Evolutionary conservation across 2,113 vertebrate species (phyloP), one percentile per base, ranked within the genome.

Genomic region (Petaurus breviceps): DNA sequence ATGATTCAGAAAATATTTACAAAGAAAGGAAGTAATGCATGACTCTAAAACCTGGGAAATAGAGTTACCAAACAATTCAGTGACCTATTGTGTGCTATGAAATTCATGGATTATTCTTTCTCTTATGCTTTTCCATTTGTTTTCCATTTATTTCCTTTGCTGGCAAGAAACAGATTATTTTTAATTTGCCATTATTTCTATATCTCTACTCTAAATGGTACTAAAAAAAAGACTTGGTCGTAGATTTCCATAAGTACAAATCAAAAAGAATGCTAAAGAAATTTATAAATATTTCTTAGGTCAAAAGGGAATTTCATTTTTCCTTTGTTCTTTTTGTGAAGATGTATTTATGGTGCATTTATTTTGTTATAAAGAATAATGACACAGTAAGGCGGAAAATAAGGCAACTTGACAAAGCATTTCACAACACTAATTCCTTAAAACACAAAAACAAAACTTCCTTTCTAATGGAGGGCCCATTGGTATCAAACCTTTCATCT

Each of bases 201-300:
- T 91, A 96, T 50, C 7, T 95, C 16, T 93, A 92, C 68, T 94
- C 54, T 51, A 93, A 94, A 90, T 61, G 2, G 0, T 94, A 51
- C 4, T 8, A 31, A 55, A 93, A 55, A 93, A 49, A 55, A 51
- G 19, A 43, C 19, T 84, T 84, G n/a, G 68, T 68, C 5, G 12
- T 43, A 23, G 68, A 84, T 84, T 84, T 43, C n/a, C n/a, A 43
- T 43, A 43, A 77, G 7, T 84, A 84, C 7, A 84, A 68, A 77
- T 77, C n/a, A 77, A n/a, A 37, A 77, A 77, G 28, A 77, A 77
- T 77, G 14, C 37, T 77, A n/a, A n/a, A n/a, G 16, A n/a, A n/a
- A 43, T 84, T 43, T 93, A 91, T 51, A 93, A 94, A 92, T 54
- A 3, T 2, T 95, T 49, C 8, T 10, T 46, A 89, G 84, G 90